A percentile compares a stretch with the other conserved stretches of the same genome.
These are phyloP conservation scores for Drosophila suzukii DNA, from an alignment of 1,140 invertebrate species.

Conservation along the genomic window DNA sequence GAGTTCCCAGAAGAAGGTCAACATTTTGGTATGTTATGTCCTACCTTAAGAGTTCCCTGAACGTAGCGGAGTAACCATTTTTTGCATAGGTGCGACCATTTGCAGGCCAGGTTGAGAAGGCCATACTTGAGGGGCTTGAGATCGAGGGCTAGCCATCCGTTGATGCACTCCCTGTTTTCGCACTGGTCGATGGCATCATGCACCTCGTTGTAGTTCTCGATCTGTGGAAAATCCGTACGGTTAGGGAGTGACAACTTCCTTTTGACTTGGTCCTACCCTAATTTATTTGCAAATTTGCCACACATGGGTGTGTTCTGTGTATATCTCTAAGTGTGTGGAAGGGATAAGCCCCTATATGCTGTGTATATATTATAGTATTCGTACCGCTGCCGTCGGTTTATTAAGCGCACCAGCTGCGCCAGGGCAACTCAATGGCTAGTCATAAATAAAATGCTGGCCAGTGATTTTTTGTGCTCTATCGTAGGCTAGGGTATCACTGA, in stretches of 20 bases:
- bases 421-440: constrained; percentile 70
- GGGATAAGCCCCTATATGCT: neutral
- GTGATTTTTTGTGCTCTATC: constrained; percentile 57
- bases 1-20: too few relatives aligned
- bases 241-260: constrained; percentile 57
- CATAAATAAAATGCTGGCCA: constrained; percentile 76
- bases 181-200: constrained; percentile 75
- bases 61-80: constrained; percentile 89
- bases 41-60: constrained; percentile 85
- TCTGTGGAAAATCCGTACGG: constrained; percentile 42
- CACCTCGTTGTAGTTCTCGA: constrained; percentile 78
- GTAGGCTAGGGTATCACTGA: constrained; percentile 7
- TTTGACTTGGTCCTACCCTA: constrained; percentile 43
- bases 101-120: constrained; percentile 89
- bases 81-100: constrained; percentile 91
- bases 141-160: constrained; percentile 89
- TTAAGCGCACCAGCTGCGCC: constrained; percentile 75
- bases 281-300: constrained; percentile 77
- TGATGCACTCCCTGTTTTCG: constrained; percentile 84
- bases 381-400: constrained; percentile 43
- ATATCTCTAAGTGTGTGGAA: neutral
- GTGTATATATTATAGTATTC: constrained; percentile 30
- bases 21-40: neutral
- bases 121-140: constrained; percentile 88
- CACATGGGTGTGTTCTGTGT: constrained; percentile 28